Conservation (phyloP, 1,140 invertebrate genomes). For the Chymomyza costata region DNA sequence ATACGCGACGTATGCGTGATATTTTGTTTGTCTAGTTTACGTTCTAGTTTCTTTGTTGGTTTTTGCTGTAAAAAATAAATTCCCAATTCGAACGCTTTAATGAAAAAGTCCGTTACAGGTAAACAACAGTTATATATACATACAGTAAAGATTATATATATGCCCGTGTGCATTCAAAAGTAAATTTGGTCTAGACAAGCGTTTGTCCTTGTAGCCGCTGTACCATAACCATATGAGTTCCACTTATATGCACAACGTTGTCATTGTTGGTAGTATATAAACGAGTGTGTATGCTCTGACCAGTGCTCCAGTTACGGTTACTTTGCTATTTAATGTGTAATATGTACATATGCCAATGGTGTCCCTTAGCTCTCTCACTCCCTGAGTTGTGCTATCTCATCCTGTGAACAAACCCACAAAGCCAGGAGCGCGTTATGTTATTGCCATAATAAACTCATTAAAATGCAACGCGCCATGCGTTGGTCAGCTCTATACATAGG, state of each 20-base stretch:
- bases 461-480: conserved; percentile 41
- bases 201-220: too few relatives aligned
- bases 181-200: too few relatives aligned
- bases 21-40: background rate
- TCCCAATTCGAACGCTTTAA: background rate
- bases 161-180: background rate
- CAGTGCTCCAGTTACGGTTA: too few relatives aligned
- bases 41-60: background rate
- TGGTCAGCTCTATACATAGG: conserved; percentile 16
- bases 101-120: too few relatives aligned
- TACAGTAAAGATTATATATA: background rate
- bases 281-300: too few relatives aligned
- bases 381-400: too few relatives aligned
- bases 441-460: conserved; percentile 68
- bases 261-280: too few relatives aligned
- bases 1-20: background rate
- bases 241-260: too few relatives aligned
- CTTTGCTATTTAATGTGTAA: conserved; percentile 30
- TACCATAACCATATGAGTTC: too few relatives aligned
- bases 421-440: conserved; percentile 29
- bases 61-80: background rate
- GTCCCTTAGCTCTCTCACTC: too few relatives aligned
- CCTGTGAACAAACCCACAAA: too few relatives aligned
- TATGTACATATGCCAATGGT: conserved; percentile 35
- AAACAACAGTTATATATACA: background rate